Percentiles rank a stretch among this genome's conserved stretches.
Evolutionary conservation across 2,888 invertebrate species (phyloP).

Genomic region (Eupelmus urozonus): DNA sequence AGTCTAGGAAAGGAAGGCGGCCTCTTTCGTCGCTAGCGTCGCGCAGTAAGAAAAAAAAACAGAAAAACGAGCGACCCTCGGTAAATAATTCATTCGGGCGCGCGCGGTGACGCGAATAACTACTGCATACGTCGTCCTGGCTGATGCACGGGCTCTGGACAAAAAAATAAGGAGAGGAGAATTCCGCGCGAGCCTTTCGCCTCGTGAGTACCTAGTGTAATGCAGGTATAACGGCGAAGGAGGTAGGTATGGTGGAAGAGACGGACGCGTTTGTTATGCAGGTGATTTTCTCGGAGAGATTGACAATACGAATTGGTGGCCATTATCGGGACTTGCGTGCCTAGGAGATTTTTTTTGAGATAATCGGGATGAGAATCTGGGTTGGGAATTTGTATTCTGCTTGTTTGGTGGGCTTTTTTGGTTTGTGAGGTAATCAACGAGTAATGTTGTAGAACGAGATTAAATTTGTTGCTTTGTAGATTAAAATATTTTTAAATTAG

Average conservation of each 20-base stretch:
- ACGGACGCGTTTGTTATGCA: slow-evolving; percentile 12
- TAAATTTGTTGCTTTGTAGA: no score
- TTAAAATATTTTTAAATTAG: no score
- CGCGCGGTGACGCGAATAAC: slow-evolving; percentile 8
- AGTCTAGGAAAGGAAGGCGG: no score
- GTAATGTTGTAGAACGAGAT: no score
- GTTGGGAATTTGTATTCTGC: no score
- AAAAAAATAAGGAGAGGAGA: slow-evolving; percentile 24
- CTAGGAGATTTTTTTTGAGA: no score
- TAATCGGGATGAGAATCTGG: no score
- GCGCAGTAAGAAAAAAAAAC: background rate
- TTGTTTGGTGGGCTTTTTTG: no score
- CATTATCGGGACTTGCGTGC: slow-evolving; percentile 5
- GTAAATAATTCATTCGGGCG: slow-evolving; percentile 50
- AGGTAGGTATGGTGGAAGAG: no score
- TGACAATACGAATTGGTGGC: slow-evolving; percentile 25
- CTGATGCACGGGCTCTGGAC: slow-evolving; percentile 12
- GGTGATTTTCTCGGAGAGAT: slow-evolving; percentile 26
- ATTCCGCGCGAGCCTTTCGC: no score
- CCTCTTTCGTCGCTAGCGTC: slow-evolving; percentile 17
- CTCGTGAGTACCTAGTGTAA: slow-evolving; percentile 3
- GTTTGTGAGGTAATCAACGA: no score
- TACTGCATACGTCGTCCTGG: slow-evolving; percentile 19
- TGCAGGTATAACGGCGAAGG: background rate
- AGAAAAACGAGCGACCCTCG: background rate